Conservation (phyloP, 2,113 vertebrate species). For the Crocuta crocuta region DNA sequence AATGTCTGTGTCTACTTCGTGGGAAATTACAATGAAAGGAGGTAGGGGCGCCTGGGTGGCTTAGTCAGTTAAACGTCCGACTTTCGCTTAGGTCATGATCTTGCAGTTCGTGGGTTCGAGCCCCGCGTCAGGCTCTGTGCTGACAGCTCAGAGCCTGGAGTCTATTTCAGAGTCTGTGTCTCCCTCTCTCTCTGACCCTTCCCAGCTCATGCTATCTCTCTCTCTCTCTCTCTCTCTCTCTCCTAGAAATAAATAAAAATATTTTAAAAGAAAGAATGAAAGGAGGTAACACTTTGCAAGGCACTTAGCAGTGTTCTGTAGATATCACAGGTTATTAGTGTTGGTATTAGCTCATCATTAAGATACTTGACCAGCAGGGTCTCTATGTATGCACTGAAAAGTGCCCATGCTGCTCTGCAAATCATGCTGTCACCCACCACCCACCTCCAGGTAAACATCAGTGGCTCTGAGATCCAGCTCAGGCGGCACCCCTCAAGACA, state of each 20-base stretch:
- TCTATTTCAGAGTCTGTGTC: no score
- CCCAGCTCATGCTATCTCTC: no score
- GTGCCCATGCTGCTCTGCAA: not conserved
- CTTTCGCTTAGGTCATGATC: no score
- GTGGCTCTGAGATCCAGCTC: not conserved
- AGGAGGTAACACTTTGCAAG: not conserved
- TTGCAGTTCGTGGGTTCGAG: no score
- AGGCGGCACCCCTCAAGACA: rapidly evolving
- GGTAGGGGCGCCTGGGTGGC: no score
- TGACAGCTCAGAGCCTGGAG: no score
- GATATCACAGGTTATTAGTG: not conserved
- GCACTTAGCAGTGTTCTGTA: not conserved
- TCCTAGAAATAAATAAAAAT: no score
- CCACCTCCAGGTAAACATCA: not conserved
- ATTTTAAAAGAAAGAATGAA: not conserved
- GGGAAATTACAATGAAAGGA: not conserved
- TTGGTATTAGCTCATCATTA: not conserved
- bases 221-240: no score
- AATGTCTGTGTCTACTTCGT: not conserved
- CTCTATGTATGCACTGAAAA: not conserved
- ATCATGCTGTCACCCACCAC: not conserved
- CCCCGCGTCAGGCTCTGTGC: no score
- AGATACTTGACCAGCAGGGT: not conserved
- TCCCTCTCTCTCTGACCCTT: no score
- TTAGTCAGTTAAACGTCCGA: no score